Conservation (phyloP, 2,113 vertebrate species). For the Erythrocercus mccallii region DNA sequence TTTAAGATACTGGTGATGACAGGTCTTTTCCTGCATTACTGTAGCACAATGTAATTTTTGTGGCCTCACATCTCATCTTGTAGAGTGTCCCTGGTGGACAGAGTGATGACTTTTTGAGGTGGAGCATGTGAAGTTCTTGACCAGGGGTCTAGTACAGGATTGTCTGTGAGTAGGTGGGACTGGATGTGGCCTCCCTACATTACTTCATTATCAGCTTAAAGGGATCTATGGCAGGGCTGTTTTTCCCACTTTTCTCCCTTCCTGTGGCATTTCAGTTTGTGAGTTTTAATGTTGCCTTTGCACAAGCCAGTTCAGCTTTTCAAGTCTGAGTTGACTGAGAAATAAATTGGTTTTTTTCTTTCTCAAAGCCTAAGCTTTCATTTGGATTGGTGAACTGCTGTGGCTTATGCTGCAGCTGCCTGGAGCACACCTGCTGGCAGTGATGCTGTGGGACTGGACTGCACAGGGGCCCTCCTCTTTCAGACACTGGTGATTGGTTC, state of each 20-base stretch:
- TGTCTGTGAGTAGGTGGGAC: background rate
- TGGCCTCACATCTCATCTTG: background rate
- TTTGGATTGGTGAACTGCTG: background rate
- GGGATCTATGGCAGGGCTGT: background rate
- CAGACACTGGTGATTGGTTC: background rate
- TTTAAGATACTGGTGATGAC: background rate
- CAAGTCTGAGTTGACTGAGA: background rate
- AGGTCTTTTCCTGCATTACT: background rate
- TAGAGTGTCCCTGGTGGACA: background rate
- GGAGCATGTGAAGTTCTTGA: background rate
- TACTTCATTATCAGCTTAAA: background rate
- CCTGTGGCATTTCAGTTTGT: background rate
- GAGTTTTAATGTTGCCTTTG: background rate
- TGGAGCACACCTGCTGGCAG: rapidly evolving
- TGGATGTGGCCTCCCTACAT: background rate
- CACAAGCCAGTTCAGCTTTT: background rate
- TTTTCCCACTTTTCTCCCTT: background rate
- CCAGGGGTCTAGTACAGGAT: background rate
- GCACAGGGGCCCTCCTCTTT: background rate
- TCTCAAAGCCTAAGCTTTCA: background rate
- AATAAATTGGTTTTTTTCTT: background rate
- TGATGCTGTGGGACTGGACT: background rate
- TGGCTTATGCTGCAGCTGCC: background rate
- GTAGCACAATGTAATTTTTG: background rate
- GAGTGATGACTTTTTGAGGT: background rate